These are phyloP conservation scores for Lophius americanus DNA, from an alignment of 2,797 vertebrate genomes.

Conservation along the genomic window DNA sequence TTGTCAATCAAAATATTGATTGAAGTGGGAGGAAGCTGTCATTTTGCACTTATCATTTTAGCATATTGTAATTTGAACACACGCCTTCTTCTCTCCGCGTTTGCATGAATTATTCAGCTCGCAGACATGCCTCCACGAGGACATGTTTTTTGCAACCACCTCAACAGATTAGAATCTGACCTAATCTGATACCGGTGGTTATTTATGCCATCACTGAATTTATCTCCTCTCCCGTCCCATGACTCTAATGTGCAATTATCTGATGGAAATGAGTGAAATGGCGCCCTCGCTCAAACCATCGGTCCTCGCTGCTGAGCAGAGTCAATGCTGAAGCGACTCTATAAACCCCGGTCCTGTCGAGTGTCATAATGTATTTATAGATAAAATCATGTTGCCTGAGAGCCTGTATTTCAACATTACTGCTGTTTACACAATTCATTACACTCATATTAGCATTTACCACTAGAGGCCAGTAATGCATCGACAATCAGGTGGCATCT, in stretches of 20 bases:
- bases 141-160: neutral
- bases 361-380: slow-evolving; percentile 35
- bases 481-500: slow-evolving; percentile 24
- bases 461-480: slow-evolving; percentile 79
- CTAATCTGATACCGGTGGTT: slow-evolving; percentile 3
- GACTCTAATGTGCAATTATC: slow-evolving; percentile 48
- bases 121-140: neutral
- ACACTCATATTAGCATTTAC: slow-evolving; percentile 5
- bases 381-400: slow-evolving; percentile 26
- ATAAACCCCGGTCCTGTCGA: slow-evolving; percentile 36
- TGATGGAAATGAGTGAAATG: slow-evolving; percentile 37
- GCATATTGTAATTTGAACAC: neutral
- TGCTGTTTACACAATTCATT: slow-evolving; percentile 40
- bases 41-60: slow-evolving; percentile 13
- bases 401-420: slow-evolving; percentile 21
- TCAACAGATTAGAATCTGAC: neutral
- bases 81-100: neutral
- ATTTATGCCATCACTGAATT: slow-evolving; percentile 23
- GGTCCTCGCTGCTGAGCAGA: slow-evolving; percentile 27
- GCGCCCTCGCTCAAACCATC: slow-evolving; percentile 44
- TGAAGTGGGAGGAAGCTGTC: slow-evolving; percentile 10
- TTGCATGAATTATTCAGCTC: neutral
- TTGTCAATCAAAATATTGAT: slow-evolving; percentile 19
- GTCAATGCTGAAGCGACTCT: slow-evolving; percentile 32
- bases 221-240: slow-evolving; percentile 20